Base-by-base conservation (phyloP, 2,888 invertebrate species). In the Dryococelus australis region DNA sequence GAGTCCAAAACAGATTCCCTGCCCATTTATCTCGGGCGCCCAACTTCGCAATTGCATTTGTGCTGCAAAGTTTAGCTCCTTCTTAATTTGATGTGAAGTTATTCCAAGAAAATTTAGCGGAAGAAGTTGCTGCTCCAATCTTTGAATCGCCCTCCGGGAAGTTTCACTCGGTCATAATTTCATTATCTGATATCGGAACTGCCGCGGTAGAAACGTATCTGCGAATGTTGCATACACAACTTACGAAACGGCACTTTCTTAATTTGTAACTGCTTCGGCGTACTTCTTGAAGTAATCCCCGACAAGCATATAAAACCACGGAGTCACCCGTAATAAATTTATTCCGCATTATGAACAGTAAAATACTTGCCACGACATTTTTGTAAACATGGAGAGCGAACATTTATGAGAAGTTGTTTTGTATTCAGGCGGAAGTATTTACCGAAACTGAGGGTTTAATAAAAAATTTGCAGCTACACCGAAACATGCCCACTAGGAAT, bases 41-140 rank as follows among this genome's bases (percentile, higher is more conserved):
- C 65, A 65, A 65, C 65, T 65, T 65, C n/a, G 65, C 65, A 65
- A 65, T 65, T 65, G 65, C 65, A 65, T 65, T 65, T 65, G 65
- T 65, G 65, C 65, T 65, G 65, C 65, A 65, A 65, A 65, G 65
- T 65, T 65, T n/a, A 65, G 65, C 65, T 65, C 65, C 65, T 65
- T 65, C 65, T 65, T 65, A 65, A 65, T 65, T 65, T 65, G 65
- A 65, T 65, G 65, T 65, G 65, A 24, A 65, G 65, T 65, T 65
- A 65, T 65, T 65, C 65, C 65, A n/a, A 65, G 65, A n/a, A 24
- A 65, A 65, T 65, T 65, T 65, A 65, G 65, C 24, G 65, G 65
- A 65, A n/a, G 65, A 65, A 65, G 65, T 65, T n/a, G 65, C 65
- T 65, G 6, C 65, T n/a, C 65, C 65, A 65, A 65, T 65, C 65